These are phyloP conservation scores for Ceratina calcarata DNA, from an alignment of 1,140 invertebrate species.

Conservation along the genomic window DNA sequence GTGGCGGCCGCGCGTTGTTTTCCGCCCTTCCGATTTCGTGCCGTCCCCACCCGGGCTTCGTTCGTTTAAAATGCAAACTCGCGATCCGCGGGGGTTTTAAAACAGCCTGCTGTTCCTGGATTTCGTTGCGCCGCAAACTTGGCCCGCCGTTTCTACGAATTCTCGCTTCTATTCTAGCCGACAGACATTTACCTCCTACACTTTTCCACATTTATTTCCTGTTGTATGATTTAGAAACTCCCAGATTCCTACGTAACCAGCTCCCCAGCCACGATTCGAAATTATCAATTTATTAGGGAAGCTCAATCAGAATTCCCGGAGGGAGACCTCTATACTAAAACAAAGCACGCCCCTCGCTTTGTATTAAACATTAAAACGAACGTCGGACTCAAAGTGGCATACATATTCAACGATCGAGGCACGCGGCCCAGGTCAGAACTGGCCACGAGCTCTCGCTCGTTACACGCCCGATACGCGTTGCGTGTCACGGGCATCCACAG, in stretches of 20 bases:
- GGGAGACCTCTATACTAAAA: background rate
- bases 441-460: background rate
- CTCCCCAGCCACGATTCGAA: background rate
- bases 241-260: background rate
- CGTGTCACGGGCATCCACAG: slow-evolving; percentile 35
- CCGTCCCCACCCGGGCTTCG: slow-evolving; percentile 1
- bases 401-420: slow-evolving; percentile 11
- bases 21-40: slow-evolving; percentile 33
- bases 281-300: slow-evolving; percentile 5
- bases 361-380: slow-evolving; percentile 30
- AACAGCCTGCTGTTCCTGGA: slow-evolving; percentile 57
- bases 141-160: slow-evolving; percentile 52
- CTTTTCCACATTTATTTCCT: background rate
- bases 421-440: background rate
- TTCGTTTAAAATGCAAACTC: slow-evolving; percentile 71
- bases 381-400: background rate
- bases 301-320: background rate
- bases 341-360: slow-evolving; percentile 4
- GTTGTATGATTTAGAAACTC: no score
- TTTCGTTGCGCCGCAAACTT: slow-evolving; percentile 59
- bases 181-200: slow-evolving; percentile 14
- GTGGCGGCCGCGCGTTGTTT: slow-evolving; percentile 56
- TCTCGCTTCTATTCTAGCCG: slow-evolving; percentile 56
- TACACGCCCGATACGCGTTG: slow-evolving; percentile 18
- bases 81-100: slow-evolving; percentile 56